Evolutionary conservation across 2,888 invertebrate genomes (phyloP), one percentile per base, ranked within the genome.

Genomic region (Apantesis nais): DNA sequence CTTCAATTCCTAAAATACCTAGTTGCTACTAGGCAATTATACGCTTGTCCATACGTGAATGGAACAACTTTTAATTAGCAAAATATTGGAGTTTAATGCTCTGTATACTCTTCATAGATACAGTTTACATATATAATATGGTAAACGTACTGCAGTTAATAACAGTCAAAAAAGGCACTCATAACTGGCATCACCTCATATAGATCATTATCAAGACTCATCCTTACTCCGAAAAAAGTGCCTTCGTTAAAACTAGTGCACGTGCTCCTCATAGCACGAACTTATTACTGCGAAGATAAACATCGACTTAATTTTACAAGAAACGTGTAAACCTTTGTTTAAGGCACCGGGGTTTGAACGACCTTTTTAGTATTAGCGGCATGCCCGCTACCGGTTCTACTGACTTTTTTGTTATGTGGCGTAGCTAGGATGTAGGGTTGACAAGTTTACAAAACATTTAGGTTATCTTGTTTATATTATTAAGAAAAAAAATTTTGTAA

Each of bases 271-370:
- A 77, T 85, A 78, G 76, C 88, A 88, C 88, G 88, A 87, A 81
- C 88, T 88, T 88, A 92, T 91, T 92, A 92, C 90, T 88, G 86
- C 84, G 83, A 81, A 88, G 94, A 94, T 94, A 93, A 91, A 83
- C 86, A 93, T 94, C 94, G 80, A 78, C 79, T 92, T 93, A 93
- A 93, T 94, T 94, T 91, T 91, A 94, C 90, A 88, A 88, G 91
- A 86, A 93, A 90, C 90, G 88, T 89, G 90, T 90, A 92, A 90
- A 90, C 88, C 89, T 92, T 92, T 90, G 91, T 92, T 90, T 83
- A 74, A 87, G 82, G 83, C 83, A 82, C 81, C 80, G 83, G 78
- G 83, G 79, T 75, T 82, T 79, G 87, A 88, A 89, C 88, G 81
- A 87, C 89, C 90, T 89, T 83, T 87, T 93, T 92, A 92, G 89